phyloP scores from a whole-genome alignment of 2,113 vertebrate genomes.

The Cranoglanis bouderius region DNA sequence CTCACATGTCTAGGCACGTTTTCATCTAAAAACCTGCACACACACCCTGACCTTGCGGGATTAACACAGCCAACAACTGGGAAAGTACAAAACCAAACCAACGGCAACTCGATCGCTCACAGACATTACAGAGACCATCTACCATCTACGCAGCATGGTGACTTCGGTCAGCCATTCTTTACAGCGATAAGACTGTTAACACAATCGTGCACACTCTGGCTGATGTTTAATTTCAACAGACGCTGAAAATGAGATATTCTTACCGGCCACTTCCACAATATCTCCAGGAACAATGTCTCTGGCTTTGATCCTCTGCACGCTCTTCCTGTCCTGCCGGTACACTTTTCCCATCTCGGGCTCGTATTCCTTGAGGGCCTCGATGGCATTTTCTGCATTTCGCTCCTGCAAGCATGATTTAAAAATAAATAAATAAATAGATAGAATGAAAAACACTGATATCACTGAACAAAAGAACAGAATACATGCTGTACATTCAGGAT shows the following conservation, averaged over 20 bases:
- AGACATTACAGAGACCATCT: constrained; percentile 13
- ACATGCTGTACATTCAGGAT: neutral
- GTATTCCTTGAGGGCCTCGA: constrained; percentile 98
- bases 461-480: neutral
- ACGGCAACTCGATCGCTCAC: constrained; percentile 21
- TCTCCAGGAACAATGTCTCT: constrained; percentile 95
- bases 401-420: constrained; percentile 74
- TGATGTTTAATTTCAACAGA: constrained; percentile 11
- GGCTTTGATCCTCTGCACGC: constrained; percentile 96
- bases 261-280: constrained; percentile 97
- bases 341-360: constrained; percentile 99
- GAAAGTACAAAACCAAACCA: constrained; percentile 27
- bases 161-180: neutral
- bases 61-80: neutral
- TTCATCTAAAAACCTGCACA: neutral
- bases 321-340: constrained; percentile 95
- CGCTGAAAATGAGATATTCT: constrained; percentile 54
- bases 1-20: neutral
- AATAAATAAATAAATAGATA: neutral
- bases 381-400: constrained; percentile 98
- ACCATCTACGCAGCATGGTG: constrained; percentile 1
- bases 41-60: neutral
- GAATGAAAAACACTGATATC: no score
- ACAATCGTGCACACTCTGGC: neutral
- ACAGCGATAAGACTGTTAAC: neutral